Evolutionary conservation across 2,113 vertebrate genomes (phyloP).

Genomic region (Gopherus evgoodei): DNA sequence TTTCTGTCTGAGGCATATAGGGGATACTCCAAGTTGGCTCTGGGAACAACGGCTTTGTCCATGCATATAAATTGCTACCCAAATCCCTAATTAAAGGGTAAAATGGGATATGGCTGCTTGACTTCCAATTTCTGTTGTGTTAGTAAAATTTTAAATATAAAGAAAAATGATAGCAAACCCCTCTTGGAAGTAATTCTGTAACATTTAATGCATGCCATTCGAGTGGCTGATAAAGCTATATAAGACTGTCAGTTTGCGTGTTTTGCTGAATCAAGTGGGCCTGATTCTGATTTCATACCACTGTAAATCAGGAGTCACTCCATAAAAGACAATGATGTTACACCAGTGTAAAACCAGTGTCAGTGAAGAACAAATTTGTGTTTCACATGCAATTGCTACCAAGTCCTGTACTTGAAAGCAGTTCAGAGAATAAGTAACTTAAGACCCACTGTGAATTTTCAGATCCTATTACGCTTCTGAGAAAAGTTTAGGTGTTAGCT

Average conservation of each 20-base stretch:
- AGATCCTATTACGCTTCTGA: not conserved
- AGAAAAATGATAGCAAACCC: not conserved
- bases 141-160: not conserved
- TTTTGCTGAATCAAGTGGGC: not conserved
- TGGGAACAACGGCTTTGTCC: not conserved
- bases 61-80: not conserved
- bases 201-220: not conserved
- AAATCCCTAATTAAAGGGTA: not conserved
- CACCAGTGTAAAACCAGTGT: not conserved
- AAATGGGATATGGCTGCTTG: not conserved
- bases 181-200: not conserved
- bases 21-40: not conserved
- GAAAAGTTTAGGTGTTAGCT: not conserved
- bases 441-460: not conserved
- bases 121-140: not conserved
- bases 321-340: not conserved
- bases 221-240: not conserved
- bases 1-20: not conserved
- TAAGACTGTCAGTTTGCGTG: not conserved
- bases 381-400: not conserved
- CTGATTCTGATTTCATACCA: not conserved
- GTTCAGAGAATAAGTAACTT: not conserved
- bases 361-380: not conserved
- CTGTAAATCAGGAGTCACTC: not conserved
- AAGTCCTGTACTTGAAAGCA: not conserved